Conservation (phyloP, 2,113 vertebrate genomes). For the Heterotilapia buettikoferi region DNA sequence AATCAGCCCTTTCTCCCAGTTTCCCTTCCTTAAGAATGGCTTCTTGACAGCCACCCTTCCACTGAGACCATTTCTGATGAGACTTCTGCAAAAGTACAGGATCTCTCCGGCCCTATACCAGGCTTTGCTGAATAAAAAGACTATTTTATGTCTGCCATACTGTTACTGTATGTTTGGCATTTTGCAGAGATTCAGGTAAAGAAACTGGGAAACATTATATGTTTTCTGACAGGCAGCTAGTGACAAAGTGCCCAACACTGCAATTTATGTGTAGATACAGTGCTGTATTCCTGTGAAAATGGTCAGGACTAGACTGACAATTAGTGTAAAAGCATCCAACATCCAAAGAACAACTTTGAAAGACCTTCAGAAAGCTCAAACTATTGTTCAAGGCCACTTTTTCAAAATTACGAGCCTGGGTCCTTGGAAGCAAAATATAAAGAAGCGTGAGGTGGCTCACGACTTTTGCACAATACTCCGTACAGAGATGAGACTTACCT, state of each 20-base stretch:
- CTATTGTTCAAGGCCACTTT: neutral
- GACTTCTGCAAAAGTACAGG: neutral
- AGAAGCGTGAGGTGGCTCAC: neutral
- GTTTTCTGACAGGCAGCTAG: neutral
- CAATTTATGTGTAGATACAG: neutral
- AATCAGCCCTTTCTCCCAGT: neutral
- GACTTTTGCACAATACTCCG: neutral
- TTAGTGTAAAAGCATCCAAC: neutral
- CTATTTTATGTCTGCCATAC: neutral
- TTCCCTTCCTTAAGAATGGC: neutral
- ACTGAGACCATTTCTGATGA: neutral
- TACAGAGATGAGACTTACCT: slow-evolving; percentile 75
- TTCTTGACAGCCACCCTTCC: neutral
- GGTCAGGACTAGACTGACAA: neutral
- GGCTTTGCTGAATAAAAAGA: neutral
- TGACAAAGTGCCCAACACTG: neutral
- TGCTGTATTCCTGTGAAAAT: neutral
- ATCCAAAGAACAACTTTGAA: neutral
- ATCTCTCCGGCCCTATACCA: neutral
- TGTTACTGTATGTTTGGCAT: neutral
- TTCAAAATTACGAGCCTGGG: neutral
- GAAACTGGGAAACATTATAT: neutral
- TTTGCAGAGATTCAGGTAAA: neutral
- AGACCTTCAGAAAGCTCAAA: neutral
- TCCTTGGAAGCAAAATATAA: neutral